A percentile compares a stretch with the other conserved stretches of the same genome.
These are phyloP conservation scores for Scytalopus superciliaris DNA, from an alignment of 2,113 vertebrate species.

Conservation along the genomic window DNA sequence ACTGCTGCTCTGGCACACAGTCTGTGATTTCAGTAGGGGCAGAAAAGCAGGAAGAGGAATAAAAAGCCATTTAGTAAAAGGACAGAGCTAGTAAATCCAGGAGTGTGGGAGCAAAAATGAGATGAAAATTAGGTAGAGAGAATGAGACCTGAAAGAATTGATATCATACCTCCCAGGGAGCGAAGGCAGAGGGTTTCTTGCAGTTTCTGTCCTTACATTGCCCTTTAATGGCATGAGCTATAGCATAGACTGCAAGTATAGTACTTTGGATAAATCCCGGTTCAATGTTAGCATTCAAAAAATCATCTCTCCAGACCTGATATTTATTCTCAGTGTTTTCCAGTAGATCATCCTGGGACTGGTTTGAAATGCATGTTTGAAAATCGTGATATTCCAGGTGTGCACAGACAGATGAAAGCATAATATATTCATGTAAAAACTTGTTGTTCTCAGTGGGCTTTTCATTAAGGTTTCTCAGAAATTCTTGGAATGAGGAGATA, in stretches of 20 bases:
- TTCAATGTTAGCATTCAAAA: slow-evolving; percentile 68
- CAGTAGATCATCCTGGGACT: slow-evolving; percentile 37
- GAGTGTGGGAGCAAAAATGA: neutral
- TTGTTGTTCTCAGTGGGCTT: slow-evolving; percentile 62
- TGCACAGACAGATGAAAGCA: slow-evolving; percentile 55
- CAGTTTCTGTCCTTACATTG: slow-evolving; percentile 77
- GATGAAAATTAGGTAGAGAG: neutral
- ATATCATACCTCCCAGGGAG: slow-evolving; percentile 85
- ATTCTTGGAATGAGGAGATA: slow-evolving; percentile 72
- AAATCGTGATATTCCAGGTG: slow-evolving; percentile 61
- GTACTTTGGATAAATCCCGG: slow-evolving; percentile 74
- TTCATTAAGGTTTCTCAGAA: slow-evolving; percentile 72
- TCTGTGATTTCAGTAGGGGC: neutral
- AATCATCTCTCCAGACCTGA: slow-evolving; percentile 63
- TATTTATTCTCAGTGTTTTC: neutral
- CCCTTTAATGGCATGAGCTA: slow-evolving; percentile 77
- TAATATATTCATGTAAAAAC: slow-evolving; percentile 75
- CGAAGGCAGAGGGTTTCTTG: slow-evolving; percentile 67
- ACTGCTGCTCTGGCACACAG: neutral
- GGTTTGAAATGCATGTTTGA: slow-evolving; percentile 69
- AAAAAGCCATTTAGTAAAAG: neutral
- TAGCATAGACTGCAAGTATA: slow-evolving; percentile 80
- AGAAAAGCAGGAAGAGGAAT: neutral
- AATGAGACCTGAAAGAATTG: neutral
- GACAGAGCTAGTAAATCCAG: neutral